Evolutionary conservation across 2,888 invertebrate species (phyloP).

Genomic region (Luperina testacea): DNA sequence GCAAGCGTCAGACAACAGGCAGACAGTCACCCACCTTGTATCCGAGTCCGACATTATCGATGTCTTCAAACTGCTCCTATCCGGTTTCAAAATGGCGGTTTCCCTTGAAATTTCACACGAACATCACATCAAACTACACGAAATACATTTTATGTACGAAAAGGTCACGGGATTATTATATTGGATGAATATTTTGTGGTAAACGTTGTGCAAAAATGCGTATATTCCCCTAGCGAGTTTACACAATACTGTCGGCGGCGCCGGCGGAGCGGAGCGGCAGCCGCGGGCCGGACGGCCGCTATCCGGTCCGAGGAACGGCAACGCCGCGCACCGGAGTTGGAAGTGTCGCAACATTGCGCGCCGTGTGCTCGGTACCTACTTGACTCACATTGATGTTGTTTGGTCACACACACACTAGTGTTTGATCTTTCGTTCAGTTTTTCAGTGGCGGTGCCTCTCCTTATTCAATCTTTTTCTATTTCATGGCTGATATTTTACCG

Average conservation of each 20-base stretch:
- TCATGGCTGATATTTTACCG: background rate
- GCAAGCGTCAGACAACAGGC: background rate
- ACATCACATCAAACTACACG: constrained; percentile 19
- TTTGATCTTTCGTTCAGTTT: background rate
- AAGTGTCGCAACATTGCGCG: constrained; percentile 66
- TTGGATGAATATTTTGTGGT: constrained; percentile 38
- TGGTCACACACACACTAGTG: background rate
- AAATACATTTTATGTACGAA: constrained; percentile 28
- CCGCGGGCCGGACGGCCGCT: constrained; percentile 66
- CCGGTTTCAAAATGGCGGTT: constrained; percentile 68
- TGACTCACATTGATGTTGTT: constrained; percentile 1
- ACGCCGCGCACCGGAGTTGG: constrained; percentile 58
- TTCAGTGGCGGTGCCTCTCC: background rate
- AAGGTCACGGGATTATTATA: constrained; percentile 21
- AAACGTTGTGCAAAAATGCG: constrained; percentile 62
- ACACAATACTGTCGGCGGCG: constrained; percentile 71
- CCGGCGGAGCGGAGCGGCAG: constrained; percentile 63
- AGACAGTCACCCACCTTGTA: constrained; percentile 56
- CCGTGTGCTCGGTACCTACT: constrained; percentile 10
- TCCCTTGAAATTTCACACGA: constrained; percentile 56
- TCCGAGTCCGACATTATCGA: constrained; percentile 67
- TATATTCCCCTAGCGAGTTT: constrained; percentile 67
- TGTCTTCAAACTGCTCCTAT: constrained; percentile 55
- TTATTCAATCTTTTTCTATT: background rate
- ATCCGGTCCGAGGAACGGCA: constrained; percentile 71